Evolutionary conservation across 2,113 vertebrate genomes (phyloP).

Genomic region (Rhinogobius similis): DNA sequence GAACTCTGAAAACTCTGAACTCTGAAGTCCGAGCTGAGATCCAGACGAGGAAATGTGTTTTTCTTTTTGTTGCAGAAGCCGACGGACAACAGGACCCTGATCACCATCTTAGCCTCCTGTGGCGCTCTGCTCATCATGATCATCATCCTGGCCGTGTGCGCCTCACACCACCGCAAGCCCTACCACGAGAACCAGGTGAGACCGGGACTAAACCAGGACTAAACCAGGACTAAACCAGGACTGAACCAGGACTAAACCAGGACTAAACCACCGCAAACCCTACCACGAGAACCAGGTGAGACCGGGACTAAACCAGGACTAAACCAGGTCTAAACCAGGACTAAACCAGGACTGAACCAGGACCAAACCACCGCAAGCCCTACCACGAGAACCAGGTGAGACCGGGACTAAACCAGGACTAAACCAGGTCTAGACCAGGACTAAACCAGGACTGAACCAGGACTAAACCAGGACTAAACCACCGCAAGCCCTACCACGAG

Average conservation of each 20-base stretch:
- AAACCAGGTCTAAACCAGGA: neutral
- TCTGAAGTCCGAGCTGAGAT: neutral
- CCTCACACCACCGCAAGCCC: conserved; percentile 68
- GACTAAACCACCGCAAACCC: neutral
- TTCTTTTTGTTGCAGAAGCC: conserved; percentile 35
- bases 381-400: neutral
- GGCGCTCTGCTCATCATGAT: conserved; percentile 75
- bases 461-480: no score
- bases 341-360: neutral
- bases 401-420: conserved; percentile 43
- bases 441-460: no score
- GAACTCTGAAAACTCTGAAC: no score
- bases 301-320: conserved; percentile 31
- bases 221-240: neutral
- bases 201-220: neutral
- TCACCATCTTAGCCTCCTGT: conserved; percentile 72
- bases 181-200: conserved; percentile 78
- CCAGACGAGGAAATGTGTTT: neutral
- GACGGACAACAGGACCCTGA: conserved; percentile 59
- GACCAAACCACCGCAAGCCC: neutral
- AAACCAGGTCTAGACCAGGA: no score
- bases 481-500: no score
- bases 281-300: neutral
- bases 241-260: neutral
- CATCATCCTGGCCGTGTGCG: conserved; percentile 59